Evolutionary conservation across 23 tunicate genomes (phyloP).

Genomic region (Ascidia mentula): DNA sequence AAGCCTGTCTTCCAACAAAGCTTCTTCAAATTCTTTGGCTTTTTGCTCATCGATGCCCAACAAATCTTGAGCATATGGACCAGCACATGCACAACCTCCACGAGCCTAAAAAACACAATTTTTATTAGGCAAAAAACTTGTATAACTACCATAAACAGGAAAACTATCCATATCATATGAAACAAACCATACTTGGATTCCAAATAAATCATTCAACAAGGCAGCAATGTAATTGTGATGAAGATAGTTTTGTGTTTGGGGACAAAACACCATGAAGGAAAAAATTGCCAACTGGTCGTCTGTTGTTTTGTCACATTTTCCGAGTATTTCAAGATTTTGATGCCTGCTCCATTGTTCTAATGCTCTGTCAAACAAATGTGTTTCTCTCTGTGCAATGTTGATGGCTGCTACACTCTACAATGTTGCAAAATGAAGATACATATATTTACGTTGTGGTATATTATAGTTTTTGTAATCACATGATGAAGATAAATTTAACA

Average conservation of each 20-base stretch:
- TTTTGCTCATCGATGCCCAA: constrained; percentile 71
- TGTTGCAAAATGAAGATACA: no score
- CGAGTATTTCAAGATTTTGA: constrained; percentile 73
- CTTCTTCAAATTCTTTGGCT: constrained; percentile 52
- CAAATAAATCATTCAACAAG: constrained; percentile 89
- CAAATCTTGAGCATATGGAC: constrained; percentile 96
- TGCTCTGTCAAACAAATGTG: constrained; percentile 41
- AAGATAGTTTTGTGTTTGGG: constrained; percentile 45
- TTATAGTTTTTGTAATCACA: no score
- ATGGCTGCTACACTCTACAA: constrained; percentile 56
- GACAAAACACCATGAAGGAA: constrained; percentile 77
- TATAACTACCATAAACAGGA: not conserved
- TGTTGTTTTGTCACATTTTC: not conserved
- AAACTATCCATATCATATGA: not conserved
- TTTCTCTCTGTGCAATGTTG: constrained; percentile 57
- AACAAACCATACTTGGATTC: constrained; percentile 67
- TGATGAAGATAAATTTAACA: no score
- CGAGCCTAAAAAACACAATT: constrained; percentile 41
- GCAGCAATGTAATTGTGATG: constrained; percentile 97
- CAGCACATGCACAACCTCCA: constrained; percentile 99
- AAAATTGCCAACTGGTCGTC: constrained; percentile 78
- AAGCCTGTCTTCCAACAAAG: constrained; percentile 70
- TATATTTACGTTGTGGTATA: no score
- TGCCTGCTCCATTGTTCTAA: constrained; percentile 39
- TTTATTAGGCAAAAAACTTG: not conserved